phyloP scores from a whole-genome alignment of 2,113 vertebrate genomes.

The Crotalus viridis region DNA sequence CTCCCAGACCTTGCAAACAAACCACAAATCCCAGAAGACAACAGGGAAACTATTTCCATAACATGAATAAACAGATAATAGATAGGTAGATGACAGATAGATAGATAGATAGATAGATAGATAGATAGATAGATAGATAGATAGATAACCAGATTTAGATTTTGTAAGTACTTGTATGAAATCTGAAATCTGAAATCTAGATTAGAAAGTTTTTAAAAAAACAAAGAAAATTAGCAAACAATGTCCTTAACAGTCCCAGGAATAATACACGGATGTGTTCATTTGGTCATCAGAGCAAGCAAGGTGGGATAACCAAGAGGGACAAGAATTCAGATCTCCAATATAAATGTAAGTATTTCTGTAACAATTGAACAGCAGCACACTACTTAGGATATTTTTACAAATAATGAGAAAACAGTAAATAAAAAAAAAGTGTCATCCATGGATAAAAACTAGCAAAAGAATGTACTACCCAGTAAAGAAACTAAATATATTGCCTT shows the following conservation, averaged over 20 bases:
- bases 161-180: no score
- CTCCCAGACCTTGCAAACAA: no score
- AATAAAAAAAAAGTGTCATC: not conserved
- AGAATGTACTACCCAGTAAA: not conserved
- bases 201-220: no score
- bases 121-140: not conserved
- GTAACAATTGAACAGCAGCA: not conserved
- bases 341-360: not conserved
- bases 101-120: no score
- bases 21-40: no score
- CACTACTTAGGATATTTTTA: not conserved
- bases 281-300: not conserved
- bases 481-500: not conserved
- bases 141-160: not conserved
- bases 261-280: no score
- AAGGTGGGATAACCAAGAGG: not conserved
- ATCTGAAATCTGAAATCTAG: no score
- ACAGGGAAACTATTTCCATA: no score
- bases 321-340: no score
- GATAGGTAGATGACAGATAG: no score
- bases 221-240: no score
- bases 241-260: no score
- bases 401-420: not conserved
- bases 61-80: not conserved
- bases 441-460: not conserved